These are phyloP conservation scores for Dryobotodes eremita DNA, from an alignment of 2,888 invertebrate species.

Conservation along the genomic window DNA sequence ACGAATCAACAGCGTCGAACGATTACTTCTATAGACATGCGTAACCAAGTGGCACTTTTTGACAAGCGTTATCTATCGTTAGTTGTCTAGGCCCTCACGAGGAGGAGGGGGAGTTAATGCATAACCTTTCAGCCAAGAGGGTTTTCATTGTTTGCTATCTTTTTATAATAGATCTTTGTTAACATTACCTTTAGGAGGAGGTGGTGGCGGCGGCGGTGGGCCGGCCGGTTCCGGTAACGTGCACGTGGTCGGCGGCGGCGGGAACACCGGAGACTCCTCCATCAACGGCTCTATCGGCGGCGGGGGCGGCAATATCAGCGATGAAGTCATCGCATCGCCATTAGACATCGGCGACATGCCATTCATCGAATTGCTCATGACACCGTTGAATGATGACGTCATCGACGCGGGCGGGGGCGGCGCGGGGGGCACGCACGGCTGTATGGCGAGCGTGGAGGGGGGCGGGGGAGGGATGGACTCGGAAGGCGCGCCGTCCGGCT, in stretches of 20 bases:
- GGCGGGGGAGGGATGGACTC: conserved; percentile 85
- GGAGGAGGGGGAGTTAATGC: too few relatives aligned
- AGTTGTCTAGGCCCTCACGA: too few relatives aligned
- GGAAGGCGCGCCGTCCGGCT: conserved; percentile 87
- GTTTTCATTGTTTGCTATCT: too few relatives aligned
- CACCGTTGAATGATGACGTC: conserved; percentile 72
- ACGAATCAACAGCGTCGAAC: too few relatives aligned
- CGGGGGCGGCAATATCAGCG: conserved; percentile 80
- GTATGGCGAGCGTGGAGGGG: conserved; percentile 80
- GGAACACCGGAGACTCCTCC: conserved; percentile 80
- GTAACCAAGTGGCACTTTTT: too few relatives aligned
- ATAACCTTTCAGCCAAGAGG: too few relatives aligned
- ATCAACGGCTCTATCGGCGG: conserved; percentile 73
- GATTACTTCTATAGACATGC: too few relatives aligned
- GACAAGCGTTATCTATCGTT: too few relatives aligned
- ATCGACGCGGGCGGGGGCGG: conserved; percentile 73
- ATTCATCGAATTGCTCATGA: conserved; percentile 64
- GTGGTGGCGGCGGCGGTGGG: conserved; percentile 93
- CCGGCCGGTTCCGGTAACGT: conserved; percentile 94
- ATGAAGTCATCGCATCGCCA: conserved; percentile 79
- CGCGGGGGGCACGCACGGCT: conserved; percentile 77
- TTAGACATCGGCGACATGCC: conserved; percentile 72
- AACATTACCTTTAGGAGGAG: conserved; percentile 80
- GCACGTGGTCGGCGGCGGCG: conserved; percentile 87
- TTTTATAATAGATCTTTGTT: neutral